phyloP scores from a whole-genome alignment of 2,888 invertebrate genomes.

The Chorisops tibialis region DNA sequence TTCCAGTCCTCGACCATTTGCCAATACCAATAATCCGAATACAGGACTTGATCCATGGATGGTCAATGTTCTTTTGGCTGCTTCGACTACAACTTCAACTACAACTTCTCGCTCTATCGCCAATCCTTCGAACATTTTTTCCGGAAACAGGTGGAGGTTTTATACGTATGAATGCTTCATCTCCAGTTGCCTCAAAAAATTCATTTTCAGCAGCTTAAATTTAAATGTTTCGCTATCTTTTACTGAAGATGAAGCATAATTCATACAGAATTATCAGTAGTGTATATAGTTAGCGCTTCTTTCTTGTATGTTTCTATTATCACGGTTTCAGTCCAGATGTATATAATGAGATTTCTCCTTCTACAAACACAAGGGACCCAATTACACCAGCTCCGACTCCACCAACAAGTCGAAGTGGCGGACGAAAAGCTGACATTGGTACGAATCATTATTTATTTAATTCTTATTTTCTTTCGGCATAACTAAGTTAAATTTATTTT shows the following conservation, averaged over 20 bases:
- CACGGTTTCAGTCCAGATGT: conserved; percentile 11
- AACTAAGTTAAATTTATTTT: not conserved
- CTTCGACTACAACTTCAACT: not conserved
- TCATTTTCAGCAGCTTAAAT: too few species aligned
- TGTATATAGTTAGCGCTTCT: not conserved
- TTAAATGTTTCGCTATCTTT: too few species aligned
- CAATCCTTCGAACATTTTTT: not conserved
- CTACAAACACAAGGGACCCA: conserved; percentile 9
- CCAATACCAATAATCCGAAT: not conserved
- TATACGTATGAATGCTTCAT: too few species aligned
- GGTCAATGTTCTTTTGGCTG: conserved; percentile 1
- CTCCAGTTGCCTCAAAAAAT: too few species aligned
- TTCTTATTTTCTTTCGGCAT: not conserved
- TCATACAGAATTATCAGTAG: not conserved
- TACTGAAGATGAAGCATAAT: too few species aligned
- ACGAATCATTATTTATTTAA: not conserved
- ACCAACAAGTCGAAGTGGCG: conserved; percentile 1
- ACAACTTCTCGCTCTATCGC: not conserved
- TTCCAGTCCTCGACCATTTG: not conserved
- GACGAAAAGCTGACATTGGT: conserved; percentile 11
- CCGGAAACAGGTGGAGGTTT: conserved; percentile 11
- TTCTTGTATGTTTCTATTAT: not conserved
- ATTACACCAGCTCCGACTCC: not conserved
- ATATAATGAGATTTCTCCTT: conserved; percentile 10
- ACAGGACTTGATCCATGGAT: conserved; percentile 21